Base-by-base conservation (phyloP, 2,888 invertebrate genomes). In the Drosophila falleni region DNA sequence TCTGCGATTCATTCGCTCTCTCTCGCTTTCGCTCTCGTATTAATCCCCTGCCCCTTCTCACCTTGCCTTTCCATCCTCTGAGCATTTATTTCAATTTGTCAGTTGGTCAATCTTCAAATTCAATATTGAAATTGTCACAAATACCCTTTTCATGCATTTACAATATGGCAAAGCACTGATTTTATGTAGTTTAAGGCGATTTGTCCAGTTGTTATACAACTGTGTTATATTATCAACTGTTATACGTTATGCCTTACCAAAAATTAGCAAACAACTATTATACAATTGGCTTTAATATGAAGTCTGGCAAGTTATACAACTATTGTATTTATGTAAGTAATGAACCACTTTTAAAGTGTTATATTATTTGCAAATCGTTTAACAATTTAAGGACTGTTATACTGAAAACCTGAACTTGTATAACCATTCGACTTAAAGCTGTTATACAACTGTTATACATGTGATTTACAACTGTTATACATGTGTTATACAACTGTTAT, bases 71-170 rank as follows among this genome's bases (percentile, higher is more conserved):
- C 41, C 66, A 68, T 44, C 46, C 66, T 50, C 35, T 37, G 37
- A 46, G 72, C 59, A 71, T 72, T 71, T 31, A 51, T 29, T 33
- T 47, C 39, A 58, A 56, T 46, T 15, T 23, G 8, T 47, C 13
- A 15, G 46, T 26, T 16, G 13, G 1, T 37, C 55, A 56, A 44
- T 26, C 11, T 37, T 29, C 16, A 8, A 11, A 10, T 44, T 69
- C 47, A 68, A 35, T 50, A 56, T 66, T 41, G 50, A 47, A 67
- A 37, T 56, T 29, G 6, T 29, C 26, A 26, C 26, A 26, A 26
- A 31, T 10, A 2, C 8, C 16, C 6, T 31, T 42, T 23, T 33
- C 54, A 42, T 41, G 42, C 42, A 55, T 49, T 49, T 8, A 15
- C 33, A 16, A 49, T 19, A 13, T 31, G 50, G 3, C 47, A 44